Evolutionary conservation across 92 coral and sea anemone genomes (phyloP).

Genomic region (Epizoanthus stellaris): DNA sequence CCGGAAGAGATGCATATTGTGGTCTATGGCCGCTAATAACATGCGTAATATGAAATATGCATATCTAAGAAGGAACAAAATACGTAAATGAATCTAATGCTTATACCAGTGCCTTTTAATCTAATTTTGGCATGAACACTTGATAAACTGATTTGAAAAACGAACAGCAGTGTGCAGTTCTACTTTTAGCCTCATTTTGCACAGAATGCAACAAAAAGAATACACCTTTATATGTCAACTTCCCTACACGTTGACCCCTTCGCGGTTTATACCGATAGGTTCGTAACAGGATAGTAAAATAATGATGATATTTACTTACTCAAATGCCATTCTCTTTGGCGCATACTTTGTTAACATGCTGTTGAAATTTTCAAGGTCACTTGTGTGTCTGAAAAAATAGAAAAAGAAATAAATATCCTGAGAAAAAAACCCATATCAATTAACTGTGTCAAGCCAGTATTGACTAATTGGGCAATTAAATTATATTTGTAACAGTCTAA

Average conservation of each 20-base stretch:
- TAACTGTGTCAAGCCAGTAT: no score
- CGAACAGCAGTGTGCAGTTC: no score
- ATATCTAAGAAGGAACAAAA: slow-evolving; percentile 35
- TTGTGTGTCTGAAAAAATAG: slow-evolving; percentile 42
- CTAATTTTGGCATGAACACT: background rate
- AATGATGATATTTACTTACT: slow-evolving; percentile 45
- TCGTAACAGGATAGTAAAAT: no score
- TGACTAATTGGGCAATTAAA: no score
- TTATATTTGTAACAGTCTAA: no score
- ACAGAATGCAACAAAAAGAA: no score
- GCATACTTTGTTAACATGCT: slow-evolving; percentile 65
- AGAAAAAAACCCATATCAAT: no score
- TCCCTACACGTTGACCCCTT: background rate
- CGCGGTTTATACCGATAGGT: no score
- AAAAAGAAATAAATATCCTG: no score
- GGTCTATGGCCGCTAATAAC: slow-evolving; percentile 52
- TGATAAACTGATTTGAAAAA: no score
- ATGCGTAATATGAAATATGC: slow-evolving; percentile 51
- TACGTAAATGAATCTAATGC: background rate
- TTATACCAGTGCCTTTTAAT: background rate
- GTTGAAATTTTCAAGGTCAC: slow-evolving; percentile 58
- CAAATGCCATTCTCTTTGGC: slow-evolving; percentile 67
- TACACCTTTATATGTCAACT: no score
- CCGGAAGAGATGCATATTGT: slow-evolving; percentile 60
- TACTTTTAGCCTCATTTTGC: no score